phyloP scores from a whole-genome alignment of 2,113 vertebrate genomes.

The Aix galericulata region DNA sequence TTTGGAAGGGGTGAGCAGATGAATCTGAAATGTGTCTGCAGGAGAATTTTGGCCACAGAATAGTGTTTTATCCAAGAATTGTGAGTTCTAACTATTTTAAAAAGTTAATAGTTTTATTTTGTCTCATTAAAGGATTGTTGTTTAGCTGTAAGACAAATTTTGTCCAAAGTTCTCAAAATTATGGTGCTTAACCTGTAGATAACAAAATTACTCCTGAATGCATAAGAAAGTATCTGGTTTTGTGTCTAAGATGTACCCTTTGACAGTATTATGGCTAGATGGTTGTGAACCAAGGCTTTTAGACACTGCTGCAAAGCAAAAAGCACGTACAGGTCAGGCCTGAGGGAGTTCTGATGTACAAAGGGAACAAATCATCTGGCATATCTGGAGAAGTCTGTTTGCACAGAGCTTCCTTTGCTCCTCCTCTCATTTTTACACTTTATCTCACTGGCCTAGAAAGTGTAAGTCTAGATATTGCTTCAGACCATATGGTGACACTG shows the following conservation, averaged over 20 bases:
- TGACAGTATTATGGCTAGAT: not conserved
- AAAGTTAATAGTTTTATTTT: not conserved
- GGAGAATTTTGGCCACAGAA: not conserved
- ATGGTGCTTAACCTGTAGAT: not conserved
- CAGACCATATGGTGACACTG: constrained; percentile 8
- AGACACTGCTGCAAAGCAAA: not conserved
- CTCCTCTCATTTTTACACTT: not conserved
- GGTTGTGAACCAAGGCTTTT: not conserved
- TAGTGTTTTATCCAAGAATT: not conserved
- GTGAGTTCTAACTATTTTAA: not conserved
- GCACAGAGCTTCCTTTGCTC: constrained; percentile 2
- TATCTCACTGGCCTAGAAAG: constrained; percentile 7
- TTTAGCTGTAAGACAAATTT: not conserved
- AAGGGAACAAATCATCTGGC: not conserved
- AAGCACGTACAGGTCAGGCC: not conserved
- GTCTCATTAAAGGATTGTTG: not conserved
- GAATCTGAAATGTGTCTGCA: not conserved
- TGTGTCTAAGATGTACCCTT: not conserved
- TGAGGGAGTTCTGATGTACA: not conserved
- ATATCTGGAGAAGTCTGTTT: not conserved
- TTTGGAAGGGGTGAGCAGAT: not conserved
- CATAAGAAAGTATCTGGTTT: not conserved
- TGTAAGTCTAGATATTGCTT: constrained; percentile 41
- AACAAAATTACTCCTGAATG: not conserved
- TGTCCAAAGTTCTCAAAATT: not conserved